Percentiles rank a stretch among this genome's conserved stretches.
Conservation (phyloP, 2,888 invertebrate genomes). For the Ormyrus labotus region DNA sequence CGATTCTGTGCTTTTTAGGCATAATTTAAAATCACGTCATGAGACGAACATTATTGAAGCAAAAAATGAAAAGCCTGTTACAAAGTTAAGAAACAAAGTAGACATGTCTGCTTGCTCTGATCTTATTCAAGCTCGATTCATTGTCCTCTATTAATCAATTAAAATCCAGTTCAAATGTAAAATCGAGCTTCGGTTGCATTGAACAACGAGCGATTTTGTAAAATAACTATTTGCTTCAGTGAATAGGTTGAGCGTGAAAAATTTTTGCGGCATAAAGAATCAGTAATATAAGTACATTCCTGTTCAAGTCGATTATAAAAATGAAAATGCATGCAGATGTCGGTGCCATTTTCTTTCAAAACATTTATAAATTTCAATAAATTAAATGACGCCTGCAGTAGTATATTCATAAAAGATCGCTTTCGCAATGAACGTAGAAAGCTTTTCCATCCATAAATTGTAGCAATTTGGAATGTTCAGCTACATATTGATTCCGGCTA, state of each 20-base stretch:
- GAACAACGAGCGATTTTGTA: not conserved
- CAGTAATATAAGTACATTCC: too few relatives aligned
- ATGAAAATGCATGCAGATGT: too few relatives aligned
- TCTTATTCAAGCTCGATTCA: conserved; percentile 22
- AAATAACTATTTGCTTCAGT: too few relatives aligned
- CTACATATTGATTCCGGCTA: too few relatives aligned
- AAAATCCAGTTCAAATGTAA: conserved; percentile 2
- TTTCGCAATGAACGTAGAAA: too few relatives aligned
- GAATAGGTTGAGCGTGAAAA: too few relatives aligned
- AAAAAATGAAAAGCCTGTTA: conserved; percentile 11
- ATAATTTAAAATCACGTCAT: not conserved
- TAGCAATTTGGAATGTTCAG: too few relatives aligned
- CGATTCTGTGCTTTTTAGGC: too few relatives aligned
- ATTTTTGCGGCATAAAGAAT: too few relatives aligned
- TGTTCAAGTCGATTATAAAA: too few relatives aligned
- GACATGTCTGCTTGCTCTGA: not conserved
- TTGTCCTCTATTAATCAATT: conserved; percentile 36
- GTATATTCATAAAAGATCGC: not conserved
- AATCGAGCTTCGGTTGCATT: conserved; percentile 12
- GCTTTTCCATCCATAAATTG: too few relatives aligned
- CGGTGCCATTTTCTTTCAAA: not conserved
- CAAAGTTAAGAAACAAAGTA: not conserved
- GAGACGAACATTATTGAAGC: not conserved
- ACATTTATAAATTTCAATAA: not conserved
- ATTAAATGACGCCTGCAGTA: not conserved